These are phyloP conservation scores for Drosophila cognata DNA, from an alignment of 2,888 invertebrate genomes.

Conservation along the genomic window DNA sequence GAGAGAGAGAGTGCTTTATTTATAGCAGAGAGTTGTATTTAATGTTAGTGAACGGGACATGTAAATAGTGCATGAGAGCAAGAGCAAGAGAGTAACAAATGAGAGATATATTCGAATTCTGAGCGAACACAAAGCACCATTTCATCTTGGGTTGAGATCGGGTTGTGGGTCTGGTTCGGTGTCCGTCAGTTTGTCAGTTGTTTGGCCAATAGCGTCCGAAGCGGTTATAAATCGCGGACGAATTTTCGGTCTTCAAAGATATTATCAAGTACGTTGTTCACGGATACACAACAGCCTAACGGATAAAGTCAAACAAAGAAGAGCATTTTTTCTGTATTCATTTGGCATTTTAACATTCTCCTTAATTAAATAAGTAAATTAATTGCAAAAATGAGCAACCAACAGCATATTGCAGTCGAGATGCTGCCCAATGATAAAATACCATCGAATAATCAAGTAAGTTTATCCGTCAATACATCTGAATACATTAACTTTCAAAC, in stretches of 20 bases:
- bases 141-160: slow-evolving; percentile 34
- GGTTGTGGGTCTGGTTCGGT: slow-evolving; percentile 4
- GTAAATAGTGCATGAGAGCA: slow-evolving; percentile 3
- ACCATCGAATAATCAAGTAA: slow-evolving; percentile 50
- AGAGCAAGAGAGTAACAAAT: neutral
- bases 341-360: slow-evolving; percentile 13
- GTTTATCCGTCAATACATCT: slow-evolving; percentile 22
- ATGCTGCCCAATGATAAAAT: slow-evolving; percentile 35
- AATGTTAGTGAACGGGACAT: slow-evolving; percentile 24
- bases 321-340: slow-evolving; percentile 12
- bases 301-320: slow-evolving; percentile 56
- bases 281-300: slow-evolving; percentile 31
- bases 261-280: slow-evolving; percentile 28
- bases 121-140: slow-evolving; percentile 1
- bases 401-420: slow-evolving; percentile 57
- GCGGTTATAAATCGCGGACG: slow-evolving; percentile 56
- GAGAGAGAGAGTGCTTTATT: slow-evolving; percentile 15
- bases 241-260: slow-evolving; percentile 45
- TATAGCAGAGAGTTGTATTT: neutral
- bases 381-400: slow-evolving; percentile 55
- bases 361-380: slow-evolving; percentile 36
- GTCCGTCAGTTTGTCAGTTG: slow-evolving; percentile 46
- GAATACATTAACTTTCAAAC: slow-evolving; percentile 14
- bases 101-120: neutral
- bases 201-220: slow-evolving; percentile 59